Evolutionary conservation across 2,113 vertebrate genomes (phyloP), one percentile per base, ranked within the genome.

Genomic region (Protomyctophum bolini): DNA sequence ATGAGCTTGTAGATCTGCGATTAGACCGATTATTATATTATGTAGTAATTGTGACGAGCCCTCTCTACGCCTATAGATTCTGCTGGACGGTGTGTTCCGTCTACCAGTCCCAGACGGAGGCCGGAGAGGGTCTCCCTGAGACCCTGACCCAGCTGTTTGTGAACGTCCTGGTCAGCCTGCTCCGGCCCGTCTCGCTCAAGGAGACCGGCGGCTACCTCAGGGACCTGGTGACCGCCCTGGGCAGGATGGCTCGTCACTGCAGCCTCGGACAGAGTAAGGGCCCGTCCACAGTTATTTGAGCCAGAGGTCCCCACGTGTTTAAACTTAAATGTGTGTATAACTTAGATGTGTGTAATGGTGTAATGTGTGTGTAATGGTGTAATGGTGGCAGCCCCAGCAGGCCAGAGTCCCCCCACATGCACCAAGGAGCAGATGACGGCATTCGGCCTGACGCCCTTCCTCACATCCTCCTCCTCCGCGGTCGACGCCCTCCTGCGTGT

Each of bases 51-150:
- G n/a, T n/a, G 21, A 21, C 21, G 21, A 21, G 21, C 21, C 21
- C 21, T 21, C 21, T 21, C 21, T 21, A 21, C 21, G 21, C 21
- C 21, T 21, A 21, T 1, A 80, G 78, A 10, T 94, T 92, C 68
- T 94, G 92, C 82, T 94, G 93, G 91, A 92, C 88, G 41, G 74
- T 91, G 65, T 87, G 86, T 67, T 89, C 72, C n/a, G 14, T 86
- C 8, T 87, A 88, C 56, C 85, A 85, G 48, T 54, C 56, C 15
- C 80, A 79, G 28, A 66, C 89, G 56, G 83, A 86, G 52, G 72
- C 66, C 54, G 68, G 72, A 57, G 68, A 57, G 5, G 7, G 73
- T 7, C 75, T 87, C 8, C 91, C 93, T 1, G 86, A 88, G 48
- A 94, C 93, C 0, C 66, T 94, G 46, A 89, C 89, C 15, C 89